Evolutionary conservation across 1,140 invertebrate species (phyloP), one percentile per base, ranked within the genome.

Genomic region (Pomacea maculata): DNA sequence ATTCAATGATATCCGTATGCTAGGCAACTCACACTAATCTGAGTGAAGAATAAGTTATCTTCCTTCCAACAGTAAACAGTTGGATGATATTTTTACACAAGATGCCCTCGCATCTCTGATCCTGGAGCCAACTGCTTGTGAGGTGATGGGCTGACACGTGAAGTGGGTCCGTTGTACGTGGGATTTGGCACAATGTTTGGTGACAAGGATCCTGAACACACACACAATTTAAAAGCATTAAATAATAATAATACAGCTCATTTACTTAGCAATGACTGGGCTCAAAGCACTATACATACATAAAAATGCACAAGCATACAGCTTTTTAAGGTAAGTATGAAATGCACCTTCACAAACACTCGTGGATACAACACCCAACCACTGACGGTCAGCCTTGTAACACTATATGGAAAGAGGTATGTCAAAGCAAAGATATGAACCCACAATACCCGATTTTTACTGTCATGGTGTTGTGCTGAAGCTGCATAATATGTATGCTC

Each of bases 151-250:
- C 63, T 74, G 76, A 79, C 57, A 25, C 80, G 65, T 34, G 77
- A 55, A 10, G 75, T 61, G 1, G 86, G 85, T 57, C 86, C 85
- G 68, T 84, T 82, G 80, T 86, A 87, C 29, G 75, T 82, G 54
- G 82, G 86, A 79, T 87, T 87, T 71, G 82, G 25, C 61, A 87
- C 83, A 63, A 87, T 83, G 80, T 87, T 87, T 19, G 84, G 83
- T 65, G 84, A 85, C 73, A 85, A 79, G n/a, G 82, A 82, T 17
- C 86, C 86, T 87, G 83, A n/a, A 76, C 77, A 70, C 61, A 74
- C 8, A 25, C 8, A 57, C 29, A 54, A 34, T 55, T 74, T n/a
- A 34, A 54, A n/a, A 8, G 57, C 57, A 61, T 45, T 45, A 45
- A 45, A 45, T 45, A 45, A 45, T 45, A 45, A 45, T 45, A 45